A percentile compares a stretch with the other conserved stretches of the same genome.
phyloP scores from a whole-genome alignment of 2,888 invertebrate genomes.

The Aporophyla lueneburgensis region DNA sequence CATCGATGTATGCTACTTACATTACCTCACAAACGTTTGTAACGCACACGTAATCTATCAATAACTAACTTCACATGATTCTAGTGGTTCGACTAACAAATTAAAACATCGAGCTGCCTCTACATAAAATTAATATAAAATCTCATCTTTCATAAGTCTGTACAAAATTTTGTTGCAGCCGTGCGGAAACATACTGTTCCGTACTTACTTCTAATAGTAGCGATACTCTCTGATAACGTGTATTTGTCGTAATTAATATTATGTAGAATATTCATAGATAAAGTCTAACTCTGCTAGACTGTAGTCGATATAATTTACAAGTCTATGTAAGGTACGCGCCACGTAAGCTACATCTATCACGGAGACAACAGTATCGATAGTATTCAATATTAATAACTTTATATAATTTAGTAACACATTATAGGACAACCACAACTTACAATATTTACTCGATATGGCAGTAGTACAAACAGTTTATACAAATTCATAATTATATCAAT shows the following conservation, averaged over 20 bases:
- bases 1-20: conserved; percentile 13
- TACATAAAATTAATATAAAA: conserved; percentile 30
- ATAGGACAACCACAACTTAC: conserved; percentile 39
- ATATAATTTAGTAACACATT: conserved; percentile 41
- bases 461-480: conserved; percentile 37
- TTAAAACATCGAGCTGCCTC: conserved; percentile 34
- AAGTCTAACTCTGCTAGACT: conserved; percentile 2
- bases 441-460: conserved; percentile 50
- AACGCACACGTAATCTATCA: background rate
- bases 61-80: conserved; percentile 3
- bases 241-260: conserved; percentile 11
- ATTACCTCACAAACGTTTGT: conserved; percentile 5
- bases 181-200: background rate
- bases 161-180: background rate
- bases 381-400: conserved; percentile 14
- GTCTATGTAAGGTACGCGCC: conserved; percentile 12
- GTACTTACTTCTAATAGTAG: conserved; percentile 24
- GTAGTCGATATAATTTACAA: background rate
- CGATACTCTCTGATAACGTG: conserved; percentile 3
- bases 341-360: conserved; percentile 4
- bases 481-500: conserved; percentile 23
- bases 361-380: conserved; percentile 19
- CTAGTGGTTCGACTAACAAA: conserved; percentile 40
- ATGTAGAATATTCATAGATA: conserved; percentile 14
- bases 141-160: conserved; percentile 7